Evolutionary conservation across 2,113 vertebrate species (phyloP), one percentile per base, ranked within the genome.

Genomic region (Hassar affinis): DNA sequence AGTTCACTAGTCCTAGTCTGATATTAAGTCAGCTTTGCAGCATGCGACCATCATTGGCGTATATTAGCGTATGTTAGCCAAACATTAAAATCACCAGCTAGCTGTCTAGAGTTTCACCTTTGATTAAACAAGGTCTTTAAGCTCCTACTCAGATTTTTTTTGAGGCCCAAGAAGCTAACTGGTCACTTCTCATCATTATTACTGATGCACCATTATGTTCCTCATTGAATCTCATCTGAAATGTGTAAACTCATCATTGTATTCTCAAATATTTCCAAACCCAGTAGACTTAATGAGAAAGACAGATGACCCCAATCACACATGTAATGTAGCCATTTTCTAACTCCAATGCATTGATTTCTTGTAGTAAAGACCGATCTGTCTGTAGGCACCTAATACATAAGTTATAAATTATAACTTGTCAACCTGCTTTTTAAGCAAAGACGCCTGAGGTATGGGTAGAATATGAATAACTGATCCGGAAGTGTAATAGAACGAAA

Each of bases 271-370:
- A 76, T 74, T 51, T 74, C 15, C 15, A 51, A 74, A 42, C 66
- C 4, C 66, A 10, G 45, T 51, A 74, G 71, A 74, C n/a, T 30
- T 74, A 61, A 49, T 47, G 77, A 61, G 20, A 77, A 22, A 35
- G 77, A n/a, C 77, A 62, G 45, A 62, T 61, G 56, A 75, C 49
- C 72, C 7, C 27, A 51, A 52, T 52, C 72, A 52, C 7, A 75
- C 72, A 52, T 47, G 72, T 52, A 75, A 75, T 52, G 18, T 52
- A 30, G 49, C n/a, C 20, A 75, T 51, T 75, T 75, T 47, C 71
- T 45, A 51, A 30, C 72, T 30, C n/a, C 27, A 52, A 52, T 52
- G 71, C n/a, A 75, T 51, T 52, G 15, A 52, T n/a, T 30, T 75
- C 3, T 52, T 30, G 15, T 2, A 33, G 17, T 30, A 52, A 52